Evolutionary conservation across 2,888 invertebrate species (phyloP).

Genomic region (Dryobota labecula): DNA sequence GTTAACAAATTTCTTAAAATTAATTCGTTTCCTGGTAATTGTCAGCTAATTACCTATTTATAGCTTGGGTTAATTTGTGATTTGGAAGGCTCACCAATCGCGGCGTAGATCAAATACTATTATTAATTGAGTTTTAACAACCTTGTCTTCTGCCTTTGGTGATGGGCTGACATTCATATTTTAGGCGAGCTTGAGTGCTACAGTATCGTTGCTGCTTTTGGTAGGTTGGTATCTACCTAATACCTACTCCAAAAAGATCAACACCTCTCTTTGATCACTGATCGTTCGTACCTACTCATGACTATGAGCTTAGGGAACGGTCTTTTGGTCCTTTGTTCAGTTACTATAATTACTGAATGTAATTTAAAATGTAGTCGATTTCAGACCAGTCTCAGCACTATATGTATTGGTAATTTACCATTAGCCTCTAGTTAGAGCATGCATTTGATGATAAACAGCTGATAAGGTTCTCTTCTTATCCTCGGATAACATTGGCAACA

Average conservation of each 20-base stretch:
- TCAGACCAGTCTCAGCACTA: background rate
- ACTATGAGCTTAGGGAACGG: background rate
- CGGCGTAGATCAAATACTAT: background rate
- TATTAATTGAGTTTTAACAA: background rate
- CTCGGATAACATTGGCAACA: slow-evolving; percentile 20
- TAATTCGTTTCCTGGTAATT: slow-evolving; percentile 11
- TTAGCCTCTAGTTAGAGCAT: slow-evolving; percentile 21
- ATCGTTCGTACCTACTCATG: background rate
- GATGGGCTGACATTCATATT: background rate
- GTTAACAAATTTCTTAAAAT: slow-evolving; percentile 31
- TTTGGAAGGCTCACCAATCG: background rate
- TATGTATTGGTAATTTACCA: slow-evolving; percentile 7
- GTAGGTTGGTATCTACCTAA: background rate
- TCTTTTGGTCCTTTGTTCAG: background rate
- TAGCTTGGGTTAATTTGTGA: background rate
- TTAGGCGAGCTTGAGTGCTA: background rate
- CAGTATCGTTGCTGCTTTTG: background rate
- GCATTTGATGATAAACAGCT: slow-evolving; percentile 33
- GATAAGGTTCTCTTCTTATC: slow-evolving; percentile 20
- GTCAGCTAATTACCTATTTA: background rate
- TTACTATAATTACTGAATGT: background rate
- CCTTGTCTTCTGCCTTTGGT: background rate
- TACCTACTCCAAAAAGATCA: background rate
- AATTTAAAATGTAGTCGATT: background rate
- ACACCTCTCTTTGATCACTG: background rate